Evolutionary conservation across 2,113 vertebrate species (phyloP), one percentile per base, ranked within the genome.

Genomic region (Rhadina sibilatrix): DNA sequence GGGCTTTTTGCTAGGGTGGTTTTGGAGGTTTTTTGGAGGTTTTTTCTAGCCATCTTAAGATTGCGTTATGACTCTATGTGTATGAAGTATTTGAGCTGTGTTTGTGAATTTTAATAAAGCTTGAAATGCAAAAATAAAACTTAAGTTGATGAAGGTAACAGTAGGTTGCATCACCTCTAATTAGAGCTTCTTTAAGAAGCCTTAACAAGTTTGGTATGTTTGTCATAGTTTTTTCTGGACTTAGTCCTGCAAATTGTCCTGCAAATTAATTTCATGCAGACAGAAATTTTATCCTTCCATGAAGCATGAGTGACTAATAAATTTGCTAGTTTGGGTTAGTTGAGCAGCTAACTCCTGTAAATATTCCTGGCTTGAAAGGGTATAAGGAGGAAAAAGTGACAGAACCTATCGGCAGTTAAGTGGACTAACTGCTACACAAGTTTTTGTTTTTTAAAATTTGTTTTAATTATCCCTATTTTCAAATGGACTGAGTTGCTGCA

Each of bases 41-140:
- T 18, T 16, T 19, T 40, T 49, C n/a, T n/a, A n/a, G n/a, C n/a
- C n/a, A n/a, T 2, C 8, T 17, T 44, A 15, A 35, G 3, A 2
- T 25, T 40, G 15, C 1, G 0, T 47, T 70, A 6, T 47, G 6
- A 8, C 1, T 37, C 4, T 49, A 0, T 38, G 6, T 27, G 18
- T 57, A 3, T 57, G 8, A 61, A 72, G 7, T 27, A 25, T 25
- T 60, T 52, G 12, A 27, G 5, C 5, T 46, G 0, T 40, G 2
- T 40, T 44, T 47, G 1, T 65, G 12, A 28, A 25, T 61, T 83
- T 17, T n/a, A n/a, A 37, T 37, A 47, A 57, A 4, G 1, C 3
- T 12, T 38, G 21, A 75, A 64, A 38, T 30, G 25, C 10, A 13
- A 18, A 54, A 69, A 16, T 30, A 22, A 46, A 90, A 22, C 5